phyloP scores from a whole-genome alignment of 1,140 invertebrate genomes.

The Drosophila mauritiana region DNA sequence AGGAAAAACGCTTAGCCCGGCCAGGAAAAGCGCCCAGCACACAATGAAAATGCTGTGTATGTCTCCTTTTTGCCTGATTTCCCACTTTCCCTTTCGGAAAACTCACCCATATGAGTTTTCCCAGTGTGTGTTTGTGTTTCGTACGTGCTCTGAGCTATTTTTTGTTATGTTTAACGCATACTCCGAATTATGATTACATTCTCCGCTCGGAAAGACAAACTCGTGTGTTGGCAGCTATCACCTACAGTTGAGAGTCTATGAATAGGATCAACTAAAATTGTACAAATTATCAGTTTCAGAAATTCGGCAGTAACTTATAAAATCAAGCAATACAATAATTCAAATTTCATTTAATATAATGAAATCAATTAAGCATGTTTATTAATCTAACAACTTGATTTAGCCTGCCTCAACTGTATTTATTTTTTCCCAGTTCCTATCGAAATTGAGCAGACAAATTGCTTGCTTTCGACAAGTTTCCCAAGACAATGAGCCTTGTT shows the following conservation, averaged over 20 bases:
- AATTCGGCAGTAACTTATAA: too few species aligned
- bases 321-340: too few species aligned
- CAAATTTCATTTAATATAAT: too few species aligned
- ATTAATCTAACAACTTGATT: background rate
- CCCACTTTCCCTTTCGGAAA: background rate
- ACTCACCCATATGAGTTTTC: slow-evolving; percentile 20
- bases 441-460: slow-evolving; percentile 42
- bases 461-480: slow-evolving; percentile 32
- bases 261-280: background rate
- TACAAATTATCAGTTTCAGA: too few species aligned
- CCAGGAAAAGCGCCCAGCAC: slow-evolving; percentile 7
- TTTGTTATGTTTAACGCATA: slow-evolving; percentile 79
- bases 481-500: slow-evolving; percentile 9
- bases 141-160: slow-evolving; percentile 78
- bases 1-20: slow-evolving; percentile 27
- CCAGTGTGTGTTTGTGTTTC: slow-evolving; percentile 54
- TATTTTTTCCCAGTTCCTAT: background rate
- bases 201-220: slow-evolving; percentile 35
- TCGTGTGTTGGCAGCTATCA: slow-evolving; percentile 5
- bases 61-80: slow-evolving; percentile 1
- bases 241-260: slow-evolving; percentile 4
- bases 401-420: background rate
- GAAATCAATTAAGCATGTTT: too few species aligned
- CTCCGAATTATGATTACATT: slow-evolving; percentile 81
- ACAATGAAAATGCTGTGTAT: background rate